Evolutionary conservation across 2,113 vertebrate species (phyloP).

Genomic region (Pituophis catenifer): DNA sequence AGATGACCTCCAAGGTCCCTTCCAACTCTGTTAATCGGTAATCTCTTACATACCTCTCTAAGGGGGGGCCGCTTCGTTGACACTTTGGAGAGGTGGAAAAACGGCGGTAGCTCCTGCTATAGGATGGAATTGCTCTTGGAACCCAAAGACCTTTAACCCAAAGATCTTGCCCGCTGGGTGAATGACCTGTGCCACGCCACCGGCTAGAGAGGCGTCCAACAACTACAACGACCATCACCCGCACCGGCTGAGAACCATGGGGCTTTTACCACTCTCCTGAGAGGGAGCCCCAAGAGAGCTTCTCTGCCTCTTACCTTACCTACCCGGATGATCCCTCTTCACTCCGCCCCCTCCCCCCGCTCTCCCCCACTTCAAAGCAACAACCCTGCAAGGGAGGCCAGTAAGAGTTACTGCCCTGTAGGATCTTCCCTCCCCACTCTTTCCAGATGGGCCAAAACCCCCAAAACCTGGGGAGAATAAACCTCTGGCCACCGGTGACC

Average conservation of each 20-base stretch:
- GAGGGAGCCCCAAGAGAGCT: too few relatives aligned
- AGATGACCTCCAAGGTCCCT: too few relatives aligned
- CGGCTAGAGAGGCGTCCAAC: neutral
- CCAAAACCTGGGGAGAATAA: too few relatives aligned
- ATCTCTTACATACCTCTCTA: too few relatives aligned
- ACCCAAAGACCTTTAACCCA: neutral
- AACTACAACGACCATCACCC: neutral
- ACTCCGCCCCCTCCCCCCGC: neutral
- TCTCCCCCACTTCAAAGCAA: neutral
- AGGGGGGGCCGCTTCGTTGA: neutral
- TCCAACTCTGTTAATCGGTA: too few relatives aligned
- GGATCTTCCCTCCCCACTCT: too few relatives aligned
- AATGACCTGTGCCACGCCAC: neutral
- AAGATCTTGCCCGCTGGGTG: neutral
- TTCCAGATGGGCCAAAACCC: too few relatives aligned
- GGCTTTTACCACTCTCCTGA: neutral
- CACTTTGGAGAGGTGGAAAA: neutral
- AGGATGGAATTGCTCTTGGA: neutral
- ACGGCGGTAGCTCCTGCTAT: fast-evolving
- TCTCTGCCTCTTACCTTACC: too few relatives aligned
- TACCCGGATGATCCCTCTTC: neutral
- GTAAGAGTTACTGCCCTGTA: too few relatives aligned
- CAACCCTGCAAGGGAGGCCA: neutral
- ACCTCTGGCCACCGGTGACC: too few relatives aligned
- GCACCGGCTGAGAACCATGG: neutral